A percentile compares a stretch with the other conserved stretches of the same genome.
Conservation (phyloP, 2,113 vertebrate genomes). For the Cyprinodon tularosa region DNA sequence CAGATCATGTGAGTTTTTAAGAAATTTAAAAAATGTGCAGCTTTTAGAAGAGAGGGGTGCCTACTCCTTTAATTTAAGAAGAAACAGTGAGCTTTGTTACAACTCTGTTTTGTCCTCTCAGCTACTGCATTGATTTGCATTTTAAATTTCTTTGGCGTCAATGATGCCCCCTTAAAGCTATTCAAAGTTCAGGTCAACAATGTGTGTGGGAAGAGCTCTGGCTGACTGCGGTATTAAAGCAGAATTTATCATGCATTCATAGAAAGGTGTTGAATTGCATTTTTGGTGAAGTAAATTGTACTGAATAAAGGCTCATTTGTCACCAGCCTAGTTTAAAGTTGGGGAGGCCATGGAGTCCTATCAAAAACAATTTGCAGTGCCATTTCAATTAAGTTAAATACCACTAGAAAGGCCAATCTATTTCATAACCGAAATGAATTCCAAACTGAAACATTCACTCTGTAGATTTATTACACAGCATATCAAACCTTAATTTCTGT, state of each 20-base stretch:
- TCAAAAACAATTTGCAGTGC: not conserved
- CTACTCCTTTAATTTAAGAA: not conserved
- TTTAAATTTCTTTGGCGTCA: slow-evolving; percentile 13
- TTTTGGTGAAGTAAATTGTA: not conserved
- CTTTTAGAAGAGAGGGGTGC: not conserved
- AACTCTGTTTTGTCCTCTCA: slow-evolving; percentile 27
- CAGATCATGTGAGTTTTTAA: slow-evolving; percentile 20
- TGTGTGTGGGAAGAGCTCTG: slow-evolving; percentile 48
- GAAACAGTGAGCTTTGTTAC: slow-evolving; percentile 1
- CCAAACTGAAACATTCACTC: not conserved
- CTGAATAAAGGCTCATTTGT: slow-evolving; percentile 1
- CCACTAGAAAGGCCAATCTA: not conserved
- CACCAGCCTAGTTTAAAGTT: not conserved
- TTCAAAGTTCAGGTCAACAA: slow-evolving; percentile 33
- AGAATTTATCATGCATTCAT: not conserved
- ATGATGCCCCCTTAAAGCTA: slow-evolving; percentile 17
- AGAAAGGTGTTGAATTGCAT: not conserved
- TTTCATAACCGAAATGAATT: not conserved
- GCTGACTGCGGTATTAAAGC: slow-evolving; percentile 21
- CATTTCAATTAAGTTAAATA: not conserved
- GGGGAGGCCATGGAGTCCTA: not conserved
- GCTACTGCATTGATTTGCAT: slow-evolving; percentile 31
- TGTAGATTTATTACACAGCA: not conserved
- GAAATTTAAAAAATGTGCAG: not conserved
- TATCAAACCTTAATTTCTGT: not conserved